Base-by-base conservation (phyloP, 2,113 vertebrate species). In the Todiramphus chloris region DNA sequence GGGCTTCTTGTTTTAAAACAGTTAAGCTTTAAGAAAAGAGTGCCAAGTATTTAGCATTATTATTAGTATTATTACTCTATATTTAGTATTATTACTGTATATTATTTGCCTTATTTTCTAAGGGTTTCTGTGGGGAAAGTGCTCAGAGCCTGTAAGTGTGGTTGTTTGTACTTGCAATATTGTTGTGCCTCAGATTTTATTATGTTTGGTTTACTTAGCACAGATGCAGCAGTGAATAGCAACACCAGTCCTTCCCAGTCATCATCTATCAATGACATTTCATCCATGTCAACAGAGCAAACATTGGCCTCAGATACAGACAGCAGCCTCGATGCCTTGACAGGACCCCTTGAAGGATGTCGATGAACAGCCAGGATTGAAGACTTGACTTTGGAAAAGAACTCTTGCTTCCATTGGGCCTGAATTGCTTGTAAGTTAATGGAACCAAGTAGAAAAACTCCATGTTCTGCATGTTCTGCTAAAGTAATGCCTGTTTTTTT, bases 241-340 rank as follows among this genome's bases (percentile, higher is more conserved):
- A 98, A 98, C 55, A 98, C 98, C 94, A 99, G 98, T 20, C 98
- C 99, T 96, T 99, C 99, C 58, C 99, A 99, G 98, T 99, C 99
- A 20, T 99, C 99, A 39, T 99, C 99, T 70, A 98, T 99, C 98
- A 99, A 99, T 63, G 99, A 99, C 98, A 99, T 99, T 97, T 99
- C 99, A 68, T 99, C 99, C 98, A 98, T 99, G 99, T 99, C 99
- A 97, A 99, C 99, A 53, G 99, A 99, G 98, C 99, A 99, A 97
- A 99, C 99, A 9, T 91, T 99, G 98, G 99, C 99, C 95, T 99
- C 99, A n/a, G 99, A 99, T 97, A 99, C 99, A 44, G 99, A 99
- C 98, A 99, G 99, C 98, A 99, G 99, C 98, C 99, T 99, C 50
- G 99, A 99, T 93, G 98, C 99, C 93, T 98, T 99, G 81, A 98